Evolutionary conservation across 1,140 invertebrate genomes (phyloP), one percentile per base, ranked within the genome.

Genomic region (Diplogasteroides magnus): DNA sequence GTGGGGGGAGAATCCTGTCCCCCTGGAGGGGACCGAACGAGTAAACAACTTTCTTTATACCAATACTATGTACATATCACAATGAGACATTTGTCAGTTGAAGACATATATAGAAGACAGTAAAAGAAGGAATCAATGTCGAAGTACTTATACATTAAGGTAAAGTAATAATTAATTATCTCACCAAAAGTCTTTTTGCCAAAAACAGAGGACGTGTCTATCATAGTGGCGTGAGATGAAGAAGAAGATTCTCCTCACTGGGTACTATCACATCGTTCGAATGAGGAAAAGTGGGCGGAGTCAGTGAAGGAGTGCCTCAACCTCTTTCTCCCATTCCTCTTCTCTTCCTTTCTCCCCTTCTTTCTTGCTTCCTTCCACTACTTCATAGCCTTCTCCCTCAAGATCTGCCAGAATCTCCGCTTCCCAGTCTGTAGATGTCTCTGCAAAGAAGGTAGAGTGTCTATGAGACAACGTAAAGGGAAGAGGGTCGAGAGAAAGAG

Each of bases 251-350:
- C 31, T 64, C 62, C 62, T 26, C 62, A 6, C 2, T 2, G n/a
- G 2, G n/a, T 59, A 23, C 19, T 59, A n/a, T 59, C 57, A 29
- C 3, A 6, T 31, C n/a, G 31, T 15, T 55, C 14, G 37, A 56
- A 26, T 55, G 37, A 65, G 48, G 57, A 28, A 65, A 65, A 56
- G 19, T 37, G 63, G 48, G 63, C 37, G 37, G 63, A n/a, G 63
- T 55, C 63, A 65, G 63, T 56, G 37, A 65, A 26, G 31, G 19
- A 13, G 31, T 1, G 62, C 23, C 28, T 23, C 57, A 59, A 59
- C 2, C n/a, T 1, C 29, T 26, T 29, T 27, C 56, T 27, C n/a
- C 19, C 31, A 23, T 26, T 26, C 57, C 57, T 26, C 2, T 59
- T 26, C 57, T 2, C 19, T 59, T 26, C 57, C 27, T 19, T 31